Conservation (phyloP, 2,888 invertebrate species). For the Eilema sororculum region DNA sequence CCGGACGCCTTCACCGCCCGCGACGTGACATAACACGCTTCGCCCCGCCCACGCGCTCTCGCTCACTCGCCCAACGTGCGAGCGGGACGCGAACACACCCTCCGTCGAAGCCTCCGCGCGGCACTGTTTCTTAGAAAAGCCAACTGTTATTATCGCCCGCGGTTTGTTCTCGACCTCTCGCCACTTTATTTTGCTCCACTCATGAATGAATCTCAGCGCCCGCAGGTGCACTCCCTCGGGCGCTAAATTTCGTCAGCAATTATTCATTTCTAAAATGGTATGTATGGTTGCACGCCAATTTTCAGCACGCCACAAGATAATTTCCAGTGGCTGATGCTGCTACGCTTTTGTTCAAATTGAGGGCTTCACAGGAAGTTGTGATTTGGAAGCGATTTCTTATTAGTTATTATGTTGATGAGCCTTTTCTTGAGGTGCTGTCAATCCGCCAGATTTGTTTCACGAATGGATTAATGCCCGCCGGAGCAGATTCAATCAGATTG, state of each 20-base stretch:
- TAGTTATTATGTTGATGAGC: conserved; percentile 66
- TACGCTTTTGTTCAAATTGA: conserved; percentile 71
- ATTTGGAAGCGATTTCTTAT: conserved; percentile 70
- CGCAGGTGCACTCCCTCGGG: conserved; percentile 82
- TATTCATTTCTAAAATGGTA: conserved; percentile 74
- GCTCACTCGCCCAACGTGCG: conserved; percentile 66
- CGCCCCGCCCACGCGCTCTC: conserved; percentile 82
- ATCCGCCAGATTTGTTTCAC: conserved; percentile 59
- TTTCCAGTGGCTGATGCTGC: conserved; percentile 77
- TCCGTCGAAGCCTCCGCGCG: conserved; percentile 81
- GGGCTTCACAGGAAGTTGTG: conserved; percentile 77
- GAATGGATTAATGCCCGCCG: conserved; percentile 63
- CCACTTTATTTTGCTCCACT: conserved; percentile 71
- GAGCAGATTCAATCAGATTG: conserved; percentile 72
- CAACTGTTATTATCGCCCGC: conserved; percentile 83
- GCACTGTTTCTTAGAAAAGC: conserved; percentile 82
- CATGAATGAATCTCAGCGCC: conserved; percentile 82
- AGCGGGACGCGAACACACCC: conserved; percentile 71
- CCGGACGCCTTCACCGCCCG: conserved; percentile 73
- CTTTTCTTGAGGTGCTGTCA: conserved; percentile 63
- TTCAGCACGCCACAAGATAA: conserved; percentile 80
- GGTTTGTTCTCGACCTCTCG: conserved; percentile 81
- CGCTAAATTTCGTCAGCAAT: conserved; percentile 75
- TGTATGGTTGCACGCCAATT: conserved; percentile 74
- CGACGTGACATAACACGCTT: conserved; percentile 77